phyloP scores from a whole-genome alignment of 2,888 invertebrate species.

The Frankliniella fusca region DNA sequence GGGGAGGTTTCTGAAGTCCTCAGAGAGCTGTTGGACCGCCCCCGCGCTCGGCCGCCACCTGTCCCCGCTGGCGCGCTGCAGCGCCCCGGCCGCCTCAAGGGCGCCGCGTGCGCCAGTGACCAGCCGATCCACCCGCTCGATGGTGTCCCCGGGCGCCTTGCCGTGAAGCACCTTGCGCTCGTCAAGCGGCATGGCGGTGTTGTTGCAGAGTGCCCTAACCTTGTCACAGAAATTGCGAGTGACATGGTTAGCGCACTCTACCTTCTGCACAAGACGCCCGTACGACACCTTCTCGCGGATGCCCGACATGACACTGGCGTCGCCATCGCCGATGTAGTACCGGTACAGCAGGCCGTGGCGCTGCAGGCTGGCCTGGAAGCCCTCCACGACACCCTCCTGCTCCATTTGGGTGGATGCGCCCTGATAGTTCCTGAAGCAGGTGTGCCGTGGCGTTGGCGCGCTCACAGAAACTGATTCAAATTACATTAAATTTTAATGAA shows the following conservation, averaged over 20 bases:
- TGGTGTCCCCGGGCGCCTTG: neutral
- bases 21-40: slow-evolving; percentile 23
- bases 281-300: slow-evolving; percentile 32
- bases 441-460: too few relatives aligned
- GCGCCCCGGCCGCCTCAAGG: neutral
- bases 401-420: slow-evolving; percentile 30
- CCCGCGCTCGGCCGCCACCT: neutral
- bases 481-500: too few relatives aligned
- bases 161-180: neutral
- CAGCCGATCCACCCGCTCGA: neutral
- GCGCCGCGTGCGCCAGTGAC: neutral
- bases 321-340: slow-evolving; percentile 35
- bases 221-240: slow-evolving; percentile 32
- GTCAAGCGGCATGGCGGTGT: neutral
- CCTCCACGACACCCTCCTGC: slow-evolving; percentile 32
- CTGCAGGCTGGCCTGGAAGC: slow-evolving; percentile 32
- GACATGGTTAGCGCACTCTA: slow-evolving; percentile 36
- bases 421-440: too few relatives aligned
- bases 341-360: slow-evolving; percentile 35
- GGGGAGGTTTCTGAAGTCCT: slow-evolving; percentile 34
- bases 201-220: slow-evolving; percentile 9
- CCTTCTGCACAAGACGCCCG: slow-evolving; percentile 31
- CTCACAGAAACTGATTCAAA: too few relatives aligned
- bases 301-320: slow-evolving; percentile 28
- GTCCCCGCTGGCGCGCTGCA: neutral